phyloP scores from a whole-genome alignment of 2,797 vertebrate species.

The Podarcis lilfordi region DNA sequence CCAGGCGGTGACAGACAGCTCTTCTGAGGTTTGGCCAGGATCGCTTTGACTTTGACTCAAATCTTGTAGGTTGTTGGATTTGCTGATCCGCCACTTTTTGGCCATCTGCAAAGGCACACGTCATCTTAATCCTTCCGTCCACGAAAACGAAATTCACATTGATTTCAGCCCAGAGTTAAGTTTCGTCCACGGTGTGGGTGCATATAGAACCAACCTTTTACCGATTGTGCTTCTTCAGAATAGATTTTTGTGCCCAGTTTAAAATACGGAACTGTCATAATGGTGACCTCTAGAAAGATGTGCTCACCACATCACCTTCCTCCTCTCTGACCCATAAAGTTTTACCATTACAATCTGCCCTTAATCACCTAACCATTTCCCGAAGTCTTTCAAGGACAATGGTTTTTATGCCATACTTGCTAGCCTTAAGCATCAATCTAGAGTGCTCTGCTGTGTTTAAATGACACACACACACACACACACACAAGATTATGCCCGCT shows the following conservation, averaged over 20 bases:
- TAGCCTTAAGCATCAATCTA: slow-evolving; percentile 71
- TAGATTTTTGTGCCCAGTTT: slow-evolving; percentile 20
- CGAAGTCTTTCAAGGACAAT: slow-evolving; percentile 73
- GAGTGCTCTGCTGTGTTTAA: slow-evolving; percentile 59
- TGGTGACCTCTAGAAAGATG: slow-evolving; percentile 71
- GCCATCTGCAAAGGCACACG: slow-evolving; percentile 46
- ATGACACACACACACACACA: slow-evolving; percentile 57
- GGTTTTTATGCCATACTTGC: slow-evolving; percentile 73
- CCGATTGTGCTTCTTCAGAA: slow-evolving; percentile 43
- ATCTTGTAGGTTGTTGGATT: slow-evolving; percentile 51
- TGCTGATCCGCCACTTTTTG: slow-evolving; percentile 60
- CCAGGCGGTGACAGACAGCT: not conserved
- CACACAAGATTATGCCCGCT: slow-evolving; percentile 67
- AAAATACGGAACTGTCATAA: slow-evolving; percentile 62
- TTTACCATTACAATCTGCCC: slow-evolving; percentile 73
- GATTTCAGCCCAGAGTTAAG: slow-evolving; percentile 46
- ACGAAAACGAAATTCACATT: slow-evolving; percentile 57
- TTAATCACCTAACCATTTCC: slow-evolving; percentile 74
- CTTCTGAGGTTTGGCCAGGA: slow-evolving; percentile 44
- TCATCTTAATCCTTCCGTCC: slow-evolving; percentile 3
- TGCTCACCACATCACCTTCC: slow-evolving; percentile 69
- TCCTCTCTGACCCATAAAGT: slow-evolving; percentile 75
- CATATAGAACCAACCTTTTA: not conserved
- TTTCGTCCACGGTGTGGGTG: slow-evolving; percentile 45
- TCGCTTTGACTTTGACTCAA: slow-evolving; percentile 56